Evolutionary conservation across 2,888 invertebrate genomes (phyloP).

Genomic region (Pharmacophagus antenor): DNA sequence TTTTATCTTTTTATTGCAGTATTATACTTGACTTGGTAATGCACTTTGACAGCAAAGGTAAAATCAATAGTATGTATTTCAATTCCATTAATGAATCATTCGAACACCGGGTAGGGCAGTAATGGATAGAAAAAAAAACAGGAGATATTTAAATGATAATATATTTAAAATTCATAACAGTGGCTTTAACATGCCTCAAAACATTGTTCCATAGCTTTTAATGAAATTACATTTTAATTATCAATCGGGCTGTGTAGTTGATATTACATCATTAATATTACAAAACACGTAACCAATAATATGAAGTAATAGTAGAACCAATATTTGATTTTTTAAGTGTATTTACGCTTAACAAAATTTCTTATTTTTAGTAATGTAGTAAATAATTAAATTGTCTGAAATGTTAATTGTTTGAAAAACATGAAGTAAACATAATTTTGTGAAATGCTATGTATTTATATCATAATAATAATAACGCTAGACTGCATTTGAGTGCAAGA

Average conservation of each 20-base stretch:
- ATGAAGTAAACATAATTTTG: no score
- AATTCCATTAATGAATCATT: not conserved
- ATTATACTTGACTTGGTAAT: no score
- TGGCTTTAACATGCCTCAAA: not conserved
- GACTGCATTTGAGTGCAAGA: no score
- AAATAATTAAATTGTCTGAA: no score
- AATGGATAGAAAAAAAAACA: not conserved
- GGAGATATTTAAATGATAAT: not conserved
- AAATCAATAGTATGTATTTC: not conserved
- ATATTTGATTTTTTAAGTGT: no score
- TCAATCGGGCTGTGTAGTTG: not conserved
- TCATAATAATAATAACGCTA: no score
- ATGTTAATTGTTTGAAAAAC: no score
- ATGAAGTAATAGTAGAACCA: not conserved
- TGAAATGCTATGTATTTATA: no score
- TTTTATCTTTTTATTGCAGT: no score
- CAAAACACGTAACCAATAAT: not conserved
- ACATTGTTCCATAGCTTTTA: not conserved
- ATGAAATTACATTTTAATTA: not conserved
- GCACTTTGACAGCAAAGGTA: no score
- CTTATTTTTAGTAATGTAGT: no score
- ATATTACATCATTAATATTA: not conserved
- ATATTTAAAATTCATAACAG: not conserved
- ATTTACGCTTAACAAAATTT: no score
- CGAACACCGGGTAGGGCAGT: not conserved